These are phyloP conservation scores for Telenomus remus DNA, from an alignment of 1,140 invertebrate genomes.

Conservation along the genomic window DNA sequence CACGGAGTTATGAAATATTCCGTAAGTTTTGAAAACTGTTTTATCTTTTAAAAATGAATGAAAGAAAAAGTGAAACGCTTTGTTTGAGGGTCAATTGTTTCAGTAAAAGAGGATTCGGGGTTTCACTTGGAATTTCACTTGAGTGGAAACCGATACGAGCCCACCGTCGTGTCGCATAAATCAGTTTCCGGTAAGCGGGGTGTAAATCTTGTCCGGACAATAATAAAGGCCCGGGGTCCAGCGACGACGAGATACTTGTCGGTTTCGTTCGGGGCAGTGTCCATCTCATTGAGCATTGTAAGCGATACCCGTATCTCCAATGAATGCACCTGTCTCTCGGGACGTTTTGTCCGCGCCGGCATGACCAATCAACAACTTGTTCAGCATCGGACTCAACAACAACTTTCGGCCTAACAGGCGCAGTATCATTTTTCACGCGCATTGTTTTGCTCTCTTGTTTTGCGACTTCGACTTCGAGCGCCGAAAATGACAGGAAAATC, in stretches of 20 bases:
- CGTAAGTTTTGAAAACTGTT: not conserved
- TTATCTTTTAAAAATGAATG: not conserved
- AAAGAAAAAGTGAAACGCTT: not conserved
- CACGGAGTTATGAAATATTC: too few species aligned
- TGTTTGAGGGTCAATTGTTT: slow-evolving; percentile 16
- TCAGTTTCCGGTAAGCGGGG: slow-evolving; percentile 43
- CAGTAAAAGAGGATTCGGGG: slow-evolving; percentile 1
- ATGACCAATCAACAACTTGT: slow-evolving; percentile 41
- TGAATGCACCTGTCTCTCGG: slow-evolving; percentile 41
- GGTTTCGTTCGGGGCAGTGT: slow-evolving; percentile 31
- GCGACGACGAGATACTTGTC: slow-evolving; percentile 20
- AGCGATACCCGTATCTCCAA: slow-evolving; percentile 39
- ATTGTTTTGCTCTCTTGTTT: slow-evolving; percentile 13
- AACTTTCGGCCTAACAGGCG: slow-evolving; percentile 17
- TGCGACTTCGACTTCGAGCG: slow-evolving; percentile 10
- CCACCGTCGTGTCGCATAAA: slow-evolving; percentile 38
- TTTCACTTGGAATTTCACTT: slow-evolving; percentile 9
- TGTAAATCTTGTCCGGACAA: slow-evolving; percentile 41
- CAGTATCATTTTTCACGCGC: slow-evolving; percentile 23
- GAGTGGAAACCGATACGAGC: slow-evolving; percentile 24
- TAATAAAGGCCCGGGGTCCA: slow-evolving; percentile 29
- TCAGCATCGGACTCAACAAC: not conserved
- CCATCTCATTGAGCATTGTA: slow-evolving; percentile 40
- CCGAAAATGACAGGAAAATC: slow-evolving; percentile 5
- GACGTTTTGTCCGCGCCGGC: slow-evolving; percentile 16